Evolutionary conservation across 1,140 invertebrate genomes (phyloP), one percentile per base, ranked within the genome.

Genomic region (Gerris buenoi): DNA sequence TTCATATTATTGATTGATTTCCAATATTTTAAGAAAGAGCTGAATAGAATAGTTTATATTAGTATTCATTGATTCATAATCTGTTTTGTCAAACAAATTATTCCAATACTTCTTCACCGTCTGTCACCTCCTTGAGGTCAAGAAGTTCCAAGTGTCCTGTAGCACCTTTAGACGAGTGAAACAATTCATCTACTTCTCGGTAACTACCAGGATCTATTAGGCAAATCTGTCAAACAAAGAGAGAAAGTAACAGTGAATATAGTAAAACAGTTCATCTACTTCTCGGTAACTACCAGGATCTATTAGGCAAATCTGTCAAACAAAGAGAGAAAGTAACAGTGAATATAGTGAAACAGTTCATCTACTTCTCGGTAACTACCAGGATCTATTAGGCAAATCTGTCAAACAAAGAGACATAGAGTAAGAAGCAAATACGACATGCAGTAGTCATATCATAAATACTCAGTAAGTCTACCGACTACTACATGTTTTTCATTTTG

Each of bases 161-260:
- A 1, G 93, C 92, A 80, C 91, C 95, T 1, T 91, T 93, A 75
- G 94, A 90, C 29, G 85, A 81, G 69, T 85, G 81, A 15, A 97
- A 81, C 64, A 96, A 74, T 69, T 94, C 89, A 78, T 95, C 91
- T 23, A 98, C 83, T 75, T 85, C 85, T 74, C 92, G 84, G 75
- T 91, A 97, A 71, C 89, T 85, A 10, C 95, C 96, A 61, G 96
- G 96, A 83, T 98, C 95, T 59, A 95, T 91, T 3, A 95, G 77
- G 70, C 93, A 86, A 26, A 91, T 83, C 85, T 86, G 73, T 3
- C 77, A 76, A 70, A 68, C 72, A 68, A 64, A 68, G 56, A 18
- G 18, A 46, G 18, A 46, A 46, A 46, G n/a, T n/a, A n/a, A n/a
- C n/a, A n/a, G n/a, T n/a, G n/a, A n/a, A n/a, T n/a, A n/a, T n/a